A percentile compares a stretch with the other conserved stretches of the same genome.
phyloP scores from a whole-genome alignment of 2,113 vertebrate species.

The Pseudopodoces humilis region DNA sequence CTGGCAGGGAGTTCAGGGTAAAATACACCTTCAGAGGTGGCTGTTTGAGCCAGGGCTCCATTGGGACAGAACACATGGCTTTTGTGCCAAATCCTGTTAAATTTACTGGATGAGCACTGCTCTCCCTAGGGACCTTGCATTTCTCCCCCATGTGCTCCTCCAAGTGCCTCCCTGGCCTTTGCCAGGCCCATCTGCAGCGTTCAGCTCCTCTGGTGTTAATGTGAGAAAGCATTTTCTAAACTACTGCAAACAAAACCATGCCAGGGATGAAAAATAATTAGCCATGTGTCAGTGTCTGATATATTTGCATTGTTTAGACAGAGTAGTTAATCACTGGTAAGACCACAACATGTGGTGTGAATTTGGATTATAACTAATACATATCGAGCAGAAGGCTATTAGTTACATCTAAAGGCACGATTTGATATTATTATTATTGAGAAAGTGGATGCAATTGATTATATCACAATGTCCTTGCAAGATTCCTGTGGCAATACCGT shows the following conservation, averaged over 20 bases:
- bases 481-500: not conserved
- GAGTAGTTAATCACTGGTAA: slow-evolving; percentile 46
- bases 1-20: not conserved
- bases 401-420: slow-evolving; percentile 28
- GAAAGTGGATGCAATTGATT: slow-evolving; percentile 15
- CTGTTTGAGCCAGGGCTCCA: not conserved
- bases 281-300: not conserved
- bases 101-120: not conserved
- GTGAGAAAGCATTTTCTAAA: not conserved
- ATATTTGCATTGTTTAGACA: slow-evolving; percentile 45
- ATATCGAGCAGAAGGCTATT: slow-evolving; percentile 26
- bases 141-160: not conserved
- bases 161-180: not conserved
- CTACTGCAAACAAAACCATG: not conserved
- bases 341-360: not conserved
- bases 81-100: not conserved
- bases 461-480: not conserved
- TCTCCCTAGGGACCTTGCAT: not conserved
- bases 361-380: slow-evolving; percentile 40
- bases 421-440: slow-evolving; percentile 18
- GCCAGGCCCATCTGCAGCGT: not conserved
- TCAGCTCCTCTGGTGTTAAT: not conserved
- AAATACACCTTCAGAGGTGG: not conserved
- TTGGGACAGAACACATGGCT: rapidly evolving
- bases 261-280: slow-evolving; percentile 26